These are phyloP conservation scores for Connochaetes taurinus DNA, from an alignment of 2,113 vertebrate genomes.

Conservation along the genomic window DNA sequence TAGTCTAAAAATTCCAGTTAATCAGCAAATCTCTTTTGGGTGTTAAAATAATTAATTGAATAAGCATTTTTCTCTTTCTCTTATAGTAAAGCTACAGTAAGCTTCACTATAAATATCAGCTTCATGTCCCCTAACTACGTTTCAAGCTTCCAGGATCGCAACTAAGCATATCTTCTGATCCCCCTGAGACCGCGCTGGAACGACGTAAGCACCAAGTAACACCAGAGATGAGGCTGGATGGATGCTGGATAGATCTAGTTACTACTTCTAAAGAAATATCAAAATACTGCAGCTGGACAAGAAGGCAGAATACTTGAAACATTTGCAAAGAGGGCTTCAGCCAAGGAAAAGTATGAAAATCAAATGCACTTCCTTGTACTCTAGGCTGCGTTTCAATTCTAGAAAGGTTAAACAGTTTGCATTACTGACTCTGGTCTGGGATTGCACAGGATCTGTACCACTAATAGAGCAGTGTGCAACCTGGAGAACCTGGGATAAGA, in stretches of 20 bases:
- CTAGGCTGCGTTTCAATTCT: background rate
- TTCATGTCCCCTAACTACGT: background rate
- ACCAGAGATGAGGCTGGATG: background rate
- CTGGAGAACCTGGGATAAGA: background rate
- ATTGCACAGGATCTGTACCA: background rate
- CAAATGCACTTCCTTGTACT: background rate
- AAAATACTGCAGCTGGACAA: background rate
- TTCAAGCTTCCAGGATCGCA: background rate
- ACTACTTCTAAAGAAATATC: conserved; percentile 27
- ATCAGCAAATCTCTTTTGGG: background rate
- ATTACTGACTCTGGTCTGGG: background rate
- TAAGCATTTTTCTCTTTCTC: background rate
- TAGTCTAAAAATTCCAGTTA: background rate
- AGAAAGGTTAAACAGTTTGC: background rate
- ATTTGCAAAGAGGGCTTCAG: background rate
- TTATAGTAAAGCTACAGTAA: background rate
- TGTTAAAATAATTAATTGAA: background rate
- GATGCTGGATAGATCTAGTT: background rate
- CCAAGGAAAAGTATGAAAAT: background rate
- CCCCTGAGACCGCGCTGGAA: background rate
- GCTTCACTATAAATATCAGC: background rate
- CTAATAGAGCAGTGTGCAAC: background rate
- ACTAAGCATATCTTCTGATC: background rate
- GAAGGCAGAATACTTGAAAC: background rate
- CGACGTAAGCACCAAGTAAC: background rate